Evolutionary conservation across 2,113 vertebrate genomes (phyloP), one percentile per base, ranked within the genome.

Genomic region (Corapipo altera): DNA sequence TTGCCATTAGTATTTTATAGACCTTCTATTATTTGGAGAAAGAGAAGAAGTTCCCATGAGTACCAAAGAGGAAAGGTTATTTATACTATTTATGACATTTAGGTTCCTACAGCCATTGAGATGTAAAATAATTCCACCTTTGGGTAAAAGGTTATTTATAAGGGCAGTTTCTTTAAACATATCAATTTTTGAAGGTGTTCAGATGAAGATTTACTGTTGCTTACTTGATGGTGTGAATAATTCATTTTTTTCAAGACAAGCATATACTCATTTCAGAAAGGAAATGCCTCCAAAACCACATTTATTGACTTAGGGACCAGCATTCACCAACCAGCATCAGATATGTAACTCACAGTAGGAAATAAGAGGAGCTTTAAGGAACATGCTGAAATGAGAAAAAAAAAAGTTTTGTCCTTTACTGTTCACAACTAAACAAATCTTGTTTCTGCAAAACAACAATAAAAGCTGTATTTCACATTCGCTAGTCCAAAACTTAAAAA

Each of bases 241-340:
- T 94, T 89, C 41, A 96, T 90, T 90, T 39, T 96, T 96, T 94
- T 93, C 76, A 84, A 95, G 61, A 78, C 32, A 95, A 32, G 26
- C 33, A 27, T 88, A 75, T 48, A 58, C 55, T 77, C 44, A 65
- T 91, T 95, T 93, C 64, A 81, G 28, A 84, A 73, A 95, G 82
- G 69, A 96, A 96, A 93, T 86, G 44, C 65, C 82, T 96, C 61
- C 79, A 95, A 96, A 95, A 67, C 95, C 96, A 81, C 93, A 94
- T 48, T 84, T 95, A 95, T 95, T 97, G 95, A 94, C 91, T 27
- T 49, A 75, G 46, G 69, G 48, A 93, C 69, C 54, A 67, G 61
- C 48, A 84, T 91, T 90, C 92, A 93, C 49, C 72, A 88, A 73
- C 46, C 12, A 95, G 39, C n/a, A 88, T 78, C 69, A 88, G 79